Percentiles rank a stretch among this genome's conserved stretches.
Conservation (phyloP, 2,113 vertebrate genomes). For the Zosterops lateralis region DNA sequence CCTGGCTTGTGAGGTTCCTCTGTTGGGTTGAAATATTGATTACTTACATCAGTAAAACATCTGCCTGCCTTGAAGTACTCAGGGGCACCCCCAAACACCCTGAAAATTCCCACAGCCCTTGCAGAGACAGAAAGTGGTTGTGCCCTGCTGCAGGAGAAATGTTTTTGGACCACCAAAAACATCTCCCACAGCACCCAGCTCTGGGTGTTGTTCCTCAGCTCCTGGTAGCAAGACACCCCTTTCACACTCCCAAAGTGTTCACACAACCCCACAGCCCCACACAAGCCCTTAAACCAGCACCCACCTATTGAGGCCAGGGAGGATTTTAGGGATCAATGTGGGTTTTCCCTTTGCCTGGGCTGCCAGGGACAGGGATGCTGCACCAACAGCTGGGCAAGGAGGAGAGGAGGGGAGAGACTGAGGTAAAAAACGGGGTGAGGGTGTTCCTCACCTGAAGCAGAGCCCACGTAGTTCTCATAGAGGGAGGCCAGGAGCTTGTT, state of each 20-base stretch:
- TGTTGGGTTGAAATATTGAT: constrained; percentile 34
- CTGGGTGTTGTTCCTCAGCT: not conserved
- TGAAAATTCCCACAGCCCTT: not conserved
- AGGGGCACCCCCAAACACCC: not conserved
- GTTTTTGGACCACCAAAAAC: not conserved
- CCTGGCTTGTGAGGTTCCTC: constrained; percentile 75
- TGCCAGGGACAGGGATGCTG: not conserved
- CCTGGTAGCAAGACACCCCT: not conserved
- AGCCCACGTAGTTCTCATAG: constrained; percentile 86
- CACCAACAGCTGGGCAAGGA: not conserved
- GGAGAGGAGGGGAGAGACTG: not conserved
- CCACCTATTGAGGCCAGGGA: not conserved
- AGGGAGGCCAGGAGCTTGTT: constrained; percentile 87
- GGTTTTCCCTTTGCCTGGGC: not conserved
- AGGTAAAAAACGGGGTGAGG: not conserved
- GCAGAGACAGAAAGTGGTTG: not conserved
- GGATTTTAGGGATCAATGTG: not conserved
- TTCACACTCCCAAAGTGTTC: not conserved
- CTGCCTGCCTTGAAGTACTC: not conserved
- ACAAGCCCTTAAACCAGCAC: not conserved
- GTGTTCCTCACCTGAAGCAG: constrained; percentile 75
- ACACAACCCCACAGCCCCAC: not conserved
- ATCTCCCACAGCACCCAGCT: not conserved
- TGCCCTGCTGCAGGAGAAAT: not conserved
- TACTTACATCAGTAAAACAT: not conserved